phyloP scores from a whole-genome alignment of 2,797 vertebrate genomes.

The Sebastes goodei region DNA sequence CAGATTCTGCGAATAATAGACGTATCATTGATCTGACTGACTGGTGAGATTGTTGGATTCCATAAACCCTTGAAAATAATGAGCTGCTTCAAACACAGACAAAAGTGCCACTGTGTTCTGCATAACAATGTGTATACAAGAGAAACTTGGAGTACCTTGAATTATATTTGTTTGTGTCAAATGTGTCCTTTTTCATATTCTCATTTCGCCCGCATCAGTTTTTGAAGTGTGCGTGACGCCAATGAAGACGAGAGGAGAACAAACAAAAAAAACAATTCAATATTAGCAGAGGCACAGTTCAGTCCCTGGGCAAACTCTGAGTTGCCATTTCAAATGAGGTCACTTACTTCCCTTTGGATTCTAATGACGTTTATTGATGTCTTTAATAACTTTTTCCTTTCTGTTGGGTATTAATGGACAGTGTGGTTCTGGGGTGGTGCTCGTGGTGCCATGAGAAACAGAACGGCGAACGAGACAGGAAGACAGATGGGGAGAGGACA shows the following conservation, averaged over 20 bases:
- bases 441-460: slow-evolving; percentile 16
- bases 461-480: slow-evolving; percentile 23
- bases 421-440: slow-evolving; percentile 30
- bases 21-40: slow-evolving; percentile 33
- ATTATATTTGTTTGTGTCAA: slow-evolving; percentile 43
- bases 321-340: slow-evolving; percentile 69
- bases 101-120: slow-evolving; percentile 20
- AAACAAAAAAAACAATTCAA: neutral
- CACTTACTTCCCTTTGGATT: slow-evolving; percentile 57
- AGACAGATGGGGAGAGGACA: slow-evolving; percentile 54
- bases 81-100: slow-evolving; percentile 44
- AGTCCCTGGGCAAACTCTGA: slow-evolving; percentile 34
- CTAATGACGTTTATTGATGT: slow-evolving; percentile 78
- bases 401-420: slow-evolving; percentile 57
- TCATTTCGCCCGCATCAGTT: slow-evolving; percentile 14
- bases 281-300: slow-evolving; percentile 24
- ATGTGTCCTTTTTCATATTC: neutral
- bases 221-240: neutral
- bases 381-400: slow-evolving; percentile 71
- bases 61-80: slow-evolving; percentile 49
- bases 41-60: slow-evolving; percentile 14
- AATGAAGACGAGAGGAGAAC: neutral
- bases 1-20: slow-evolving; percentile 27
- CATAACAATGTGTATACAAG: slow-evolving; percentile 26
- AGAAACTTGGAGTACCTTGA: slow-evolving; percentile 16